Evolutionary conservation across 2,888 invertebrate genomes (phyloP).

Genomic region (Mythimna loreyi): DNA sequence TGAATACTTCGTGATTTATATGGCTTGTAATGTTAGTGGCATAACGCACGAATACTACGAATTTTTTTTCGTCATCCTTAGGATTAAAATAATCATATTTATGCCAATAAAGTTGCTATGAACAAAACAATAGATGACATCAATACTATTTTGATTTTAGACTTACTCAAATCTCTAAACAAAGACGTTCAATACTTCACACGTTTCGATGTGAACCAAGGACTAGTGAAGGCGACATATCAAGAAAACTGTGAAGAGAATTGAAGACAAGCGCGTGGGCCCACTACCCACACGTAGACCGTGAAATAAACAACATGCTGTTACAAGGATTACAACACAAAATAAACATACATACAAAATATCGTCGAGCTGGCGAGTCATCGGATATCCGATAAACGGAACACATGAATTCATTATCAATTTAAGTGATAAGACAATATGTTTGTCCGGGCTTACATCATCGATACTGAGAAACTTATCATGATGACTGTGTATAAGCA

Average conservation of each 20-base stretch:
- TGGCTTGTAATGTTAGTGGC: constrained; percentile 25
- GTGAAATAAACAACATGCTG: constrained; percentile 64
- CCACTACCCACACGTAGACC: constrained; percentile 68
- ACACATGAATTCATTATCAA: constrained; percentile 57
- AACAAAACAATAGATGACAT: constrained; percentile 28
- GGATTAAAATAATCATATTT: constrained; percentile 38
- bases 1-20: constrained; percentile 52
- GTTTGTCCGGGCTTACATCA: constrained; percentile 39
- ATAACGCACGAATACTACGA: constrained; percentile 37
- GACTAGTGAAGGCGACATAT: constrained; percentile 64
- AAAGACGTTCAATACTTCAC: constrained; percentile 22
- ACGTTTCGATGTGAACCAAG: constrained; percentile 50
- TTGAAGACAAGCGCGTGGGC: constrained; percentile 69
- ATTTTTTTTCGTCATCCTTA: constrained; percentile 14
- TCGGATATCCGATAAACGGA: constrained; percentile 57
- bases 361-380: constrained; percentile 51
- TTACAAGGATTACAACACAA: constrained; percentile 57
- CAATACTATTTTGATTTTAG: constrained; percentile 16
- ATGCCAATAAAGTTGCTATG: constrained; percentile 11
- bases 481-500: constrained; percentile 4
- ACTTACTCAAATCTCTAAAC: constrained; percentile 20
- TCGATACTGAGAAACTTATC: constrained; percentile 32
- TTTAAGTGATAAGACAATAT: constrained; percentile 52
- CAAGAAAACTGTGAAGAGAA: constrained; percentile 63
- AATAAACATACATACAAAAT: constrained; percentile 50